phyloP scores from a whole-genome alignment of 2,888 invertebrate species.

The Anarsia innoxiella region DNA sequence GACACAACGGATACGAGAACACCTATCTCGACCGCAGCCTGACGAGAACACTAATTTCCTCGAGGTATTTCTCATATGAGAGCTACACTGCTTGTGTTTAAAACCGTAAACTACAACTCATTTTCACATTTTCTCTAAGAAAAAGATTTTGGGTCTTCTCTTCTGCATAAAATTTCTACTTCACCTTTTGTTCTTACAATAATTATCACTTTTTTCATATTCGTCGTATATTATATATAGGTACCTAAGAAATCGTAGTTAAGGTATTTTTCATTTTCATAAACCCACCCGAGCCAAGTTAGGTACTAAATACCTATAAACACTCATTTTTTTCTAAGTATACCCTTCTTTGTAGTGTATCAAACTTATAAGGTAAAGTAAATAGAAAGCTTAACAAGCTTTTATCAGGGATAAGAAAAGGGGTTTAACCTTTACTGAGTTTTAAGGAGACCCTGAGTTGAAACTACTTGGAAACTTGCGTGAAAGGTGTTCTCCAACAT shows the following conservation, averaged over 20 bases:
- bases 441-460: conserved; percentile 1
- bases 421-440: conserved; percentile 8
- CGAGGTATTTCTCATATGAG: not conserved
- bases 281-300: no score
- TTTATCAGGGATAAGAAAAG: conserved; percentile 6
- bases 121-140: not conserved
- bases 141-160: not conserved
- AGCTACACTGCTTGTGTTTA: not conserved
- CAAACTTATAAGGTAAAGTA: no score
- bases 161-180: not conserved
- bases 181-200: not conserved
- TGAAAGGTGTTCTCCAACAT: conserved; percentile 5
- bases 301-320: no score
- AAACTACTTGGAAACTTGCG: not conserved
- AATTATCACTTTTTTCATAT: no score
- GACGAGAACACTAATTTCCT: conserved; percentile 2
- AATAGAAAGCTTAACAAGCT: conserved; percentile 7
- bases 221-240: no score
- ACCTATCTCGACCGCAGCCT: not conserved
- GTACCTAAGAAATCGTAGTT: no score
- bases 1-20: conserved; percentile 3
- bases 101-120: not conserved
- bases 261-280: no score
- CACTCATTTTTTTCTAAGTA: no score
- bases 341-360: no score